Conservation (phyloP, 2,113 vertebrate species). For the Phylloscopus trochilus region DNA sequence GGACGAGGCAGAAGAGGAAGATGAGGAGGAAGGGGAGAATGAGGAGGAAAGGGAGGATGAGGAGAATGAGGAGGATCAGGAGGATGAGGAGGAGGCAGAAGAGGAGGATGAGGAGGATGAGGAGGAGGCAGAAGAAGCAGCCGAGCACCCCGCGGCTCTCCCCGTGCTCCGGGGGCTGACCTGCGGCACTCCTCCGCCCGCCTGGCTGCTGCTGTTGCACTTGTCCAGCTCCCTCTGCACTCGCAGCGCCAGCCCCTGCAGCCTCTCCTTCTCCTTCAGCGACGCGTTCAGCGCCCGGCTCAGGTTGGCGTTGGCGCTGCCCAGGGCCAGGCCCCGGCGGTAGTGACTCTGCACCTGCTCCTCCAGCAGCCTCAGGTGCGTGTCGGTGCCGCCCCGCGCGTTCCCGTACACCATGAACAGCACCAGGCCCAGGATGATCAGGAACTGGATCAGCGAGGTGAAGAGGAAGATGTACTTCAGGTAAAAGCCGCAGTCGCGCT, state of each 20-base stretch:
- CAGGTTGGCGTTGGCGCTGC: slow-evolving; percentile 63
- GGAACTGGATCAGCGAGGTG: slow-evolving; percentile 88
- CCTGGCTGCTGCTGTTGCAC: slow-evolving; percentile 66
- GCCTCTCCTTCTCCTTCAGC: background rate
- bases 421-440: slow-evolving; percentile 92
- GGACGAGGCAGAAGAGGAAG: no score
- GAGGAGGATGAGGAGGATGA: no score
- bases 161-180: background rate
- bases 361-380: slow-evolving; percentile 77
- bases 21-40: no score
- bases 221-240: slow-evolving; percentile 47
- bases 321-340: slow-evolving; percentile 51
- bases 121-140: no score
- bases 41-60: no score
- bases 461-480: slow-evolving; percentile 89
- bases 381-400: slow-evolving; percentile 77
- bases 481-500: slow-evolving; percentile 74
- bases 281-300: slow-evolving; percentile 67
- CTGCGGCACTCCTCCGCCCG: background rate
- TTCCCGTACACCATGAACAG: slow-evolving; percentile 94
- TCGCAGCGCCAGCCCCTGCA: background rate
- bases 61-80: no score
- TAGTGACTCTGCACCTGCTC: slow-evolving; percentile 65
- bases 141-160: no score
- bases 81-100: no score